phyloP scores from a whole-genome alignment of 2,888 invertebrate genomes.

The Andricus quercusramuli region DNA sequence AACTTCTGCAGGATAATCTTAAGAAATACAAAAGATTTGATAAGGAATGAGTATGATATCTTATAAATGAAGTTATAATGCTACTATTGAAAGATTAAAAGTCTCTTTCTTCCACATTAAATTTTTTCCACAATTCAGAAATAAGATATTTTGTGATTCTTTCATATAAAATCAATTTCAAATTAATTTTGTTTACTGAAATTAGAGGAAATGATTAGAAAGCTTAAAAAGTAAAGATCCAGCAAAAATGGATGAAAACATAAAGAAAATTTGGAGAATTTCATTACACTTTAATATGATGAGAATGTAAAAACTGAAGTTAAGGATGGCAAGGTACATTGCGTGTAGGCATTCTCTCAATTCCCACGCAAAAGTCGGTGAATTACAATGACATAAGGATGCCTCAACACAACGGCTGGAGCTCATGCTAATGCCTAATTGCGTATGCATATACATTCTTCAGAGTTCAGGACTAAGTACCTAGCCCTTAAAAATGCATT shows the following conservation, averaged over 20 bases:
- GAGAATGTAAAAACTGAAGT: constrained; percentile 34
- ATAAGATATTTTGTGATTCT: background rate
- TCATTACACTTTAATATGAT: background rate
- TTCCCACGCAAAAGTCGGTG: constrained; percentile 50
- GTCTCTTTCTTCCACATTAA: background rate
- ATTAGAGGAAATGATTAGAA: too few relatives aligned
- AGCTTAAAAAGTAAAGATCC: too few relatives aligned
- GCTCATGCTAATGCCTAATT: background rate
- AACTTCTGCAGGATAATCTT: too few relatives aligned
- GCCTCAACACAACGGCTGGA: constrained; percentile 6
- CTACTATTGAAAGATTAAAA: background rate
- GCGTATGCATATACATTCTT: background rate
- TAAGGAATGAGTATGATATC: too few relatives aligned
- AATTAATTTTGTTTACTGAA: too few relatives aligned
- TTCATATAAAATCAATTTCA: too few relatives aligned
- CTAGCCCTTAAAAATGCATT: too few relatives aligned
- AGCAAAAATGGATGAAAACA: too few relatives aligned
- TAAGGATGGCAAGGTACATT: constrained; percentile 38
- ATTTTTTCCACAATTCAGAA: background rate
- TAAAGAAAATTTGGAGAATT: background rate
- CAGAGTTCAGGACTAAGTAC: background rate
- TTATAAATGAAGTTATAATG: too few relatives aligned
- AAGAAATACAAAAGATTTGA: too few relatives aligned
- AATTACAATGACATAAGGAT: constrained; percentile 53
- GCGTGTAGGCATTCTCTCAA: constrained; percentile 50